phyloP scores from a whole-genome alignment of 2,113 vertebrate species.

The Scortum barcoo region DNA sequence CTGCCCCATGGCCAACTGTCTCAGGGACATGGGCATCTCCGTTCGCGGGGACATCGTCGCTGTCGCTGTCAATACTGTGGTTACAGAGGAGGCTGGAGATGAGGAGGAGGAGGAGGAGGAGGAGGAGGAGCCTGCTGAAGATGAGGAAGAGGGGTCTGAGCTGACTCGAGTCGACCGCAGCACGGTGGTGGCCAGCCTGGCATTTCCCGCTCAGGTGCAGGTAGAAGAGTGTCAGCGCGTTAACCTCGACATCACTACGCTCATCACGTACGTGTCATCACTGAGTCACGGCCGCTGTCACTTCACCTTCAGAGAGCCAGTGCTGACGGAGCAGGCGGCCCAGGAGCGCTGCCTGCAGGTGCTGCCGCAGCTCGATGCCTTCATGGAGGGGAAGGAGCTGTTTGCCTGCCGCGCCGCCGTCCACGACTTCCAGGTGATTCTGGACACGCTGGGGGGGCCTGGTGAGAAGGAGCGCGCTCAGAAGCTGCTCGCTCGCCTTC shows the following conservation, averaged over 20 bases:
- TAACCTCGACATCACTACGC: conserved; percentile 97
- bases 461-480: conserved; percentile 90
- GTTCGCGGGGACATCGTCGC: conserved; percentile 94
- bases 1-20: conserved; percentile 90
- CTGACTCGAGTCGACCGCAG: conserved; percentile 89
- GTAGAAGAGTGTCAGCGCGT: conserved; percentile 88
- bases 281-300: conserved; percentile 93
- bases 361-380: conserved; percentile 89
- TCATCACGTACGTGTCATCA: conserved; percentile 94
- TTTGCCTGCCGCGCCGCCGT: conserved; percentile 93
- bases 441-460: conserved; percentile 92
- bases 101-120: conserved; percentile 40
- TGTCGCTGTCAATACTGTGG: conserved; percentile 88
- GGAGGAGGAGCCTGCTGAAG: conserved; percentile 11
- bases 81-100: conserved; percentile 52
- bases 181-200: conserved; percentile 89
- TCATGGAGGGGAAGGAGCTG: conserved; percentile 94
- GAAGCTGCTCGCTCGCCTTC: conserved; percentile 86
- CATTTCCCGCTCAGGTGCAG: conserved; percentile 91
- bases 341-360: conserved; percentile 91
- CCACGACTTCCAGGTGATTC: conserved; percentile 92
- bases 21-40: conserved; percentile 91
- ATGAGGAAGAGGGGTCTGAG: conserved; percentile 73
- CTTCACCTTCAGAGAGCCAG: conserved; percentile 92
- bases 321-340: conserved; percentile 94